Base-by-base conservation (phyloP, 2,113 vertebrate genomes). In the Ailurus styani region DNA sequence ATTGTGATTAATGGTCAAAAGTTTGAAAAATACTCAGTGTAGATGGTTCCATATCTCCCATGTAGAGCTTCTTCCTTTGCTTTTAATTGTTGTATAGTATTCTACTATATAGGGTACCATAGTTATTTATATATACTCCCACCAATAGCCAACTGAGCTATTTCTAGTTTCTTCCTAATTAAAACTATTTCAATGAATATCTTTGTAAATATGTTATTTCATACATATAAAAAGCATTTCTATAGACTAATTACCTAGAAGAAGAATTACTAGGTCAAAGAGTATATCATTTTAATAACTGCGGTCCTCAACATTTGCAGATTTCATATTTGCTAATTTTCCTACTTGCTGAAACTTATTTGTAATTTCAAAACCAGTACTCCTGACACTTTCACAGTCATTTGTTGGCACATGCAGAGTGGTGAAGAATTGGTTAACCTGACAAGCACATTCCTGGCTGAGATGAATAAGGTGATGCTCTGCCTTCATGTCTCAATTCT, bases 81-180 rank as follows among this genome's bases (percentile, higher is more conserved):
- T 95, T 95, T 95, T 57, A 70, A 77, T 82, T 82, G 5, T 23
- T 82, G 31, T 5, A 5, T 68, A 60, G 50, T 91, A 37, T 87
- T 95, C 17, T 25, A 34, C 50, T 77, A 23, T 45, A 62, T 62
- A 60, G 47, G 34, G 6, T 64, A 47, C 7, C 6, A 29, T 77
- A 57, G 45, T 78, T 94, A 31, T 55, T 54, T 50, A 64, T 72
- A 37, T 37, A 54, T 86, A 20, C 13, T 54, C 14, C 40, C 11
- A 50, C 27, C 54, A 50, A 40, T 12, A 94, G 73, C 12, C 70
- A 75, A 50, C 73, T n/a, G 9, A 77, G 37, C 62, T 86, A n/a
- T 87, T 90, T 93, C 79, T 5, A 79, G 34, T 82, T 83, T 95
- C 37, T 91, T 94, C 47, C 47, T 81, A 94, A 89, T 91, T 90